Percentiles rank a stretch among this genome's conserved stretches.
Evolutionary conservation across 2,888 invertebrate genomes (phyloP).

Genomic region (Yponomeuta sedellus): DNA sequence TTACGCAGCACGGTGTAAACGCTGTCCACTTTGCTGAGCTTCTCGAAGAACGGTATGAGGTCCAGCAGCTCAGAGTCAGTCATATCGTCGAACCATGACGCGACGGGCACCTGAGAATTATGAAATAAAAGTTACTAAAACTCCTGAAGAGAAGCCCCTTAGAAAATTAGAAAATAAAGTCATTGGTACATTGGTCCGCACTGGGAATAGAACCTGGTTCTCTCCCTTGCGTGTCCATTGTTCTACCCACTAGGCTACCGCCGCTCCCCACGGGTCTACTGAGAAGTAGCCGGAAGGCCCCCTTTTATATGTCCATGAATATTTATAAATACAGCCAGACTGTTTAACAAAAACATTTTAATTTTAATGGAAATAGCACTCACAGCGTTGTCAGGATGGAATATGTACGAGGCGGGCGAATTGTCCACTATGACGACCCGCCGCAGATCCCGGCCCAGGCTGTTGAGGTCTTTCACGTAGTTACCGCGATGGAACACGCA

Average conservation of each 20-base stretch:
- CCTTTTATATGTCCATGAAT: too few species aligned
- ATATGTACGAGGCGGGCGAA: constrained; percentile 99
- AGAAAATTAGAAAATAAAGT: too few species aligned
- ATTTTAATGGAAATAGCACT: constrained; percentile 54
- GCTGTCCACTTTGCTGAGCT: constrained; percentile 96
- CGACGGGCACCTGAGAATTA: constrained; percentile 94
- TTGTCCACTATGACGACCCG: constrained; percentile 99
- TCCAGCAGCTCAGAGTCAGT: constrained; percentile 97
- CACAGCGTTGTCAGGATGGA: constrained; percentile 99
- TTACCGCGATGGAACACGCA: constrained; percentile 99
- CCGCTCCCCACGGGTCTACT: too few species aligned
- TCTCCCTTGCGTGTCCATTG: too few species aligned
- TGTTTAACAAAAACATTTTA: too few species aligned
- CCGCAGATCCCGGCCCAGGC: constrained; percentile 95
- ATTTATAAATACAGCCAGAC: too few species aligned
- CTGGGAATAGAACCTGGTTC: too few species aligned
- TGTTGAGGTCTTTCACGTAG: constrained; percentile 99
- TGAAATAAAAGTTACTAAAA: neutral
- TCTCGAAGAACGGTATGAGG: constrained; percentile 98
- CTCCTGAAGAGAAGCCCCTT: neutral
- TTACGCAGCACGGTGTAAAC: constrained; percentile 96
- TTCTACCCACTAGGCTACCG: too few species aligned
- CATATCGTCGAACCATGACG: constrained; percentile 99
- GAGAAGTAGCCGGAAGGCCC: too few species aligned
- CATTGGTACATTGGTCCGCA: too few species aligned